These are phyloP conservation scores for Okamejei kenojei DNA, from an alignment of 2,797 vertebrate genomes.

Conservation along the genomic window DNA sequence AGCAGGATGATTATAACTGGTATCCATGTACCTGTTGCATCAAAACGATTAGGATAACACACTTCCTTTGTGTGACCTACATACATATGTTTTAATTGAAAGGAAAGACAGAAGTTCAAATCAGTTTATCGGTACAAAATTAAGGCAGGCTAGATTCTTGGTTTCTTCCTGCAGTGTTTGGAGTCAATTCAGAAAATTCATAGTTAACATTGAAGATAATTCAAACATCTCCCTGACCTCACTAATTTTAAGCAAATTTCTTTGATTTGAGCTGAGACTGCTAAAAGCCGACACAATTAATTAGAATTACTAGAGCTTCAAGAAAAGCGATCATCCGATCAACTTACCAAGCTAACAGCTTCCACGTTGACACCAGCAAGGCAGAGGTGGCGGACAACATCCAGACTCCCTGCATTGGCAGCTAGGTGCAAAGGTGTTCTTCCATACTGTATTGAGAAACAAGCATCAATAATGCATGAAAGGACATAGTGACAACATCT, in stretches of 20 bases:
- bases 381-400: constrained; percentile 87
- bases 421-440: constrained; percentile 85
- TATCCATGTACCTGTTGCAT: background rate
- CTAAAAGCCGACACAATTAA: background rate
- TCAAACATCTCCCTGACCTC: background rate
- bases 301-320: background rate
- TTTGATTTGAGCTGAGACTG: background rate
- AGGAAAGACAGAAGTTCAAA: background rate
- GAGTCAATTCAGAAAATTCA: background rate
- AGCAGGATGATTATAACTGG: background rate
- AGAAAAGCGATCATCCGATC: background rate
- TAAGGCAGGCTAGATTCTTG: background rate
- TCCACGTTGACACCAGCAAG: constrained; percentile 81
- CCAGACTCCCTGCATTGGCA: constrained; percentile 81
- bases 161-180: background rate
- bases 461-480: background rate
- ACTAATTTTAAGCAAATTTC: background rate
- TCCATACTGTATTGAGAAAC: constrained; percentile 63
- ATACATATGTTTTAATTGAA: background rate
- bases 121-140: background rate
- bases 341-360: constrained; percentile 76
- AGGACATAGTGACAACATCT: background rate
- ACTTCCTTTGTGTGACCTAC: background rate
- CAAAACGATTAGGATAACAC: background rate
- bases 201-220: background rate